Evolutionary conservation across 2,888 invertebrate genomes (phyloP).

Genomic region (Drosophila prostipennis): DNA sequence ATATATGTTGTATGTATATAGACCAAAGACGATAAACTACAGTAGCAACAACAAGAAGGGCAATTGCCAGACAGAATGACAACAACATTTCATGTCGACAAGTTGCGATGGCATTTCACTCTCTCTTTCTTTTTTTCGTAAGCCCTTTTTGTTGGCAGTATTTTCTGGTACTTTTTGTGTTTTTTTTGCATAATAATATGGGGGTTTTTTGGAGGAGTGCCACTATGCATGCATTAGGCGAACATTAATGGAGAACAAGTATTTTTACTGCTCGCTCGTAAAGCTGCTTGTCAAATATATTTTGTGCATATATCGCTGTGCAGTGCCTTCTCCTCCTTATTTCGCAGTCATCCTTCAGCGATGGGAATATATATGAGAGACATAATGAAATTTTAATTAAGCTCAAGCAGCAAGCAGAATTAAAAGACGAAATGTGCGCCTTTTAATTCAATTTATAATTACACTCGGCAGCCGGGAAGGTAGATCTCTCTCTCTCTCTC

Average conservation of each 20-base stretch:
- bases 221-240: constrained; percentile 66
- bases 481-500: constrained; percentile 4
- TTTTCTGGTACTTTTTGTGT: constrained; percentile 49
- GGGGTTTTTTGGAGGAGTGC: neutral
- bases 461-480: constrained; percentile 32
- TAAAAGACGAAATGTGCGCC: constrained; percentile 59
- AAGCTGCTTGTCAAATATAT: constrained; percentile 74
- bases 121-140: constrained; percentile 10
- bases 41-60: constrained; percentile 27
- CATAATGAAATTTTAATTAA: constrained; percentile 76
- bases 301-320: constrained; percentile 55
- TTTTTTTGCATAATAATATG: constrained; percentile 35
- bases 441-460: constrained; percentile 76
- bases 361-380: constrained; percentile 33
- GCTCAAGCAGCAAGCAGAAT: constrained; percentile 54
- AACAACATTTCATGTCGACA: constrained; percentile 77
- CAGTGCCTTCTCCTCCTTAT: neutral
- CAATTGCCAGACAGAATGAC: constrained; percentile 45
- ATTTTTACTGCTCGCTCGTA: constrained; percentile 71
- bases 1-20: neutral
- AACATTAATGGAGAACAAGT: constrained; percentile 68
- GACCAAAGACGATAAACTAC: constrained; percentile 31
- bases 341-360: constrained; percentile 7
- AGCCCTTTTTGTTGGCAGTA: constrained; percentile 37
- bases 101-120: constrained; percentile 65